These are phyloP conservation scores for Podargus strigoides DNA, from an alignment of 2,797 vertebrate species.

Conservation along the genomic window DNA sequence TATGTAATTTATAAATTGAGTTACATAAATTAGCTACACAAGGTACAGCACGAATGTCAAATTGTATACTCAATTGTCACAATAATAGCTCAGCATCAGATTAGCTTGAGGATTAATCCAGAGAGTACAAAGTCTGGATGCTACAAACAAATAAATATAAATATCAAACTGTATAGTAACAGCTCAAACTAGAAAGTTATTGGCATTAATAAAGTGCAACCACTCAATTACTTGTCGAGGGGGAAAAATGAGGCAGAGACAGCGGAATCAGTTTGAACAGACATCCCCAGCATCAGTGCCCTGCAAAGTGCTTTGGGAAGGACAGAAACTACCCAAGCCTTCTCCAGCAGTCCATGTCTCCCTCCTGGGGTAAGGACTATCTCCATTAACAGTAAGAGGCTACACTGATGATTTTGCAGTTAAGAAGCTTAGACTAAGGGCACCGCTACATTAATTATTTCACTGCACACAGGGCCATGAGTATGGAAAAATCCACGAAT, in stretches of 20 bases:
- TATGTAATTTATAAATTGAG: slow-evolving; percentile 64
- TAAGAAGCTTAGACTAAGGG: neutral
- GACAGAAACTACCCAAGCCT: neutral
- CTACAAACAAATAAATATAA: slow-evolving; percentile 43
- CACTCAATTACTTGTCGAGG: neutral
- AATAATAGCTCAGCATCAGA: slow-evolving; percentile 52
- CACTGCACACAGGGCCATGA: neutral
- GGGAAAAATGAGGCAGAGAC: neutral
- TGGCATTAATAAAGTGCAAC: slow-evolving; percentile 32
- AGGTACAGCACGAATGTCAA: slow-evolving; percentile 54
- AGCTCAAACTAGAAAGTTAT: slow-evolving; percentile 25
- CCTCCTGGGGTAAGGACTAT: neutral
- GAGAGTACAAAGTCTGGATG: slow-evolving; percentile 31
- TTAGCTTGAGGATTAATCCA: slow-evolving; percentile 23
- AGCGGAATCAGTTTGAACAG: neutral
- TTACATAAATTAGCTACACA: slow-evolving; percentile 56
- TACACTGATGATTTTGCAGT: neutral
- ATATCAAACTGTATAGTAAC: slow-evolving; percentile 18
- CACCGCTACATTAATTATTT: neutral
- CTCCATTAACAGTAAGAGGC: neutral
- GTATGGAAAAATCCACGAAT: neutral
- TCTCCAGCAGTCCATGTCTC: neutral
- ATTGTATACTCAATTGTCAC: slow-evolving; percentile 48
- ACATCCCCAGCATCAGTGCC: neutral
- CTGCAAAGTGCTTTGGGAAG: neutral